Percentiles rank a stretch among this genome's conserved stretches.
Evolutionary conservation across 1,140 invertebrate genomes (phyloP).

Genomic region (Drosophila eugracilis): DNA sequence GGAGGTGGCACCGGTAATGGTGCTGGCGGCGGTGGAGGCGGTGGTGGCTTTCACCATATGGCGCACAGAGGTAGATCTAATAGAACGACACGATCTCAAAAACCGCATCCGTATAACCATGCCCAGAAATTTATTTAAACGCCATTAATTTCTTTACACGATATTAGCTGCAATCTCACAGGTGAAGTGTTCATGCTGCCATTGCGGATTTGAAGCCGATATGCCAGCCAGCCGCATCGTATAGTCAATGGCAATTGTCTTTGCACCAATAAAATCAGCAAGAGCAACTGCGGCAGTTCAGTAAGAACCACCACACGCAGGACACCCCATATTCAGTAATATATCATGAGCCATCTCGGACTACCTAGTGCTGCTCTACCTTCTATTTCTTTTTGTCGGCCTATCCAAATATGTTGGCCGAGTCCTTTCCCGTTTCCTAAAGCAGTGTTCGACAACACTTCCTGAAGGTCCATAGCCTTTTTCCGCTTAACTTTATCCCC

Average conservation of each 20-base stretch:
- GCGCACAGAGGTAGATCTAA: constrained; percentile 85
- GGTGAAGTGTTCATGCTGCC: constrained; percentile 81
- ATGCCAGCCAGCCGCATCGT: constrained; percentile 27
- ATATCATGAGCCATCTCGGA: background rate
- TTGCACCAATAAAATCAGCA: constrained; percentile 31
- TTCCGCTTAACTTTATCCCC: too few relatives aligned
- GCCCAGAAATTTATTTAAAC: constrained; percentile 85
- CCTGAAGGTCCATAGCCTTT: too few relatives aligned
- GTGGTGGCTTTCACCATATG: constrained; percentile 75
- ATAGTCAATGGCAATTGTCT: constrained; percentile 32
- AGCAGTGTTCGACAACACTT: too few relatives aligned
- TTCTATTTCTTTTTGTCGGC: background rate
- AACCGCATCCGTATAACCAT: constrained; percentile 84
- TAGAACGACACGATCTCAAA: constrained; percentile 83
- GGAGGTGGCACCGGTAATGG: constrained; percentile 42
- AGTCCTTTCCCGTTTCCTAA: background rate
- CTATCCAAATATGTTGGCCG: background rate
- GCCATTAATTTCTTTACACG: constrained; percentile 78
- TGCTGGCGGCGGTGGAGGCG: constrained; percentile 29
- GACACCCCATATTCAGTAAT: background rate
- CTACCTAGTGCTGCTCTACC: constrained; percentile 10
- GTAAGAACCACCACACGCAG: background rate
- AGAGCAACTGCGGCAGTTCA: constrained; percentile 5
- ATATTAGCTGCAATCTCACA: constrained; percentile 81
- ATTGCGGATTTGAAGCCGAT: constrained; percentile 72